A percentile compares a stretch with the other conserved stretches of the same genome.
These are phyloP conservation scores for Anthonomus grandis DNA, from an alignment of 1,140 invertebrate species.

Conservation along the genomic window DNA sequence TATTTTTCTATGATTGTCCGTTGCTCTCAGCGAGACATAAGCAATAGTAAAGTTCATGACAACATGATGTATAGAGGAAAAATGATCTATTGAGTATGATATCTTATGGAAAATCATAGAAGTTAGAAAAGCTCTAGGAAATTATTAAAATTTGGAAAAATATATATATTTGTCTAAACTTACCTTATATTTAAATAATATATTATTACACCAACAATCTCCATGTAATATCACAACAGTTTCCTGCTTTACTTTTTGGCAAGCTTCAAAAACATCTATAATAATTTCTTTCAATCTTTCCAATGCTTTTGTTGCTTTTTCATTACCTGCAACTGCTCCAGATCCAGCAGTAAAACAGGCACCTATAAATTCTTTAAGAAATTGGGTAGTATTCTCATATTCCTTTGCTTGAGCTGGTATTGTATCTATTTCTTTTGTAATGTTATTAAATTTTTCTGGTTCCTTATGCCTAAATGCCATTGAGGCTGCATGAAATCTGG, in stretches of 20 bases:
- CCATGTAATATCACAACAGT: constrained; percentile 50
- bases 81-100: too few relatives aligned
- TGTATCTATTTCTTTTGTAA: constrained; percentile 31
- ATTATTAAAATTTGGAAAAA: too few relatives aligned
- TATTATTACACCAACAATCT: constrained; percentile 56
- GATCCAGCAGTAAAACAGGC: constrained; percentile 14
- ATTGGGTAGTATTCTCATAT: too few relatives aligned
- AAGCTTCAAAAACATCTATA: constrained; percentile 14
- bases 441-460: constrained; percentile 38
- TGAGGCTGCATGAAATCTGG: constrained; percentile 55
- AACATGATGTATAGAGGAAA: too few relatives aligned
- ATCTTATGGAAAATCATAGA: too few relatives aligned
- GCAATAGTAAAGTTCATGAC: too few relatives aligned
- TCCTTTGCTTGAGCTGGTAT: too few relatives aligned
- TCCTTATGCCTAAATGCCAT: constrained; percentile 51
- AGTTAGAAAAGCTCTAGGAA: too few relatives aligned
- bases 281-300: constrained; percentile 18
- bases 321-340: constrained; percentile 13
- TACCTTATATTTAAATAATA: constrained; percentile 54
- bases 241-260: not conserved
- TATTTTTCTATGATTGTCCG: too few relatives aligned
- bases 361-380: too few relatives aligned
- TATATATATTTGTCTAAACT: too few relatives aligned
- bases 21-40: too few relatives aligned
- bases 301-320: constrained; percentile 11